Evolutionary conservation across 2,888 invertebrate genomes (phyloP), one percentile per base, ranked within the genome.

Genomic region (Pyrgus malvae): DNA sequence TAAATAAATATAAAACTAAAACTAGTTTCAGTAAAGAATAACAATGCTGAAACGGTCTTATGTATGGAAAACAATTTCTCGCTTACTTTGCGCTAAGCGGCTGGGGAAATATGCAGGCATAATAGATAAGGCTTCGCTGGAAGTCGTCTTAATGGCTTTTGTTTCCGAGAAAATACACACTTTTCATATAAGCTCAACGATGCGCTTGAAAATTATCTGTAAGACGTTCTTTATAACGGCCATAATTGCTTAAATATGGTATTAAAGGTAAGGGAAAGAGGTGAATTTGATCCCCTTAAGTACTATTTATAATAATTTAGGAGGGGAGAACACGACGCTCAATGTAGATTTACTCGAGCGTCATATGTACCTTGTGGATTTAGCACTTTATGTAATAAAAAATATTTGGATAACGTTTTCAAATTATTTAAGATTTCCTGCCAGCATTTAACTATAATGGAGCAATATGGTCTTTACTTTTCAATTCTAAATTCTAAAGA

Each of bases 41-140:
- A 53, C 35, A 59, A 45, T 49, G 53, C 57, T 65, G 60, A 59
- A 68, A 64, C 53, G 65, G 74, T 69, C 67, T 72, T 80, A 74
- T 78, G 73, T 76, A 79, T 74, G 72, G 77, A 74, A 81, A 78
- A 77, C 83, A 80, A 83, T 85, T 84, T 86, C 80, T 76, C 83
- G 83, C 78, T 79, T 78, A 82, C 79, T 83, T 86, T 83, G 83
- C 80, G 66, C 74, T 81, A 80, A 78, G 75, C 74, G 72, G 70
- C 78, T 68, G 68, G 74, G 77, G 74, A 77, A 80, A 80, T 80
- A 80, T 77, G 75, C 74, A 70, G 63, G 78, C 75, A 77, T 82
- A 82, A 78, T 77, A 80, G 80, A 82, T 80, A 82, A 81, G 78
- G 74, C 67, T 76, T 74, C 72, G 74, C 74, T 80, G 78, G 74